Conservation (phyloP, 2,113 vertebrate genomes). For the Smithornis capensis region DNA sequence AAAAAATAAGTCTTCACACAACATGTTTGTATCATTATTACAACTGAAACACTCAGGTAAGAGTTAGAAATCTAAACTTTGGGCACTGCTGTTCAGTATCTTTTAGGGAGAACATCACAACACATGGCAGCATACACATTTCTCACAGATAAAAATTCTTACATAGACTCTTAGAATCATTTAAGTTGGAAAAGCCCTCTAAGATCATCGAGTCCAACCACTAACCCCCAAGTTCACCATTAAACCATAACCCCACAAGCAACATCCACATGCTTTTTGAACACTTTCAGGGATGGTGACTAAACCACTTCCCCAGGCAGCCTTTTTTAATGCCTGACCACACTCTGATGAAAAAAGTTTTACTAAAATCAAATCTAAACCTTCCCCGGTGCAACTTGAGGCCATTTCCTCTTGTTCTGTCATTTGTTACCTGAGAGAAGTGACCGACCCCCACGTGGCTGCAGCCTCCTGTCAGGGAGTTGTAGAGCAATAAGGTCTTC, state of each 20-base stretch:
- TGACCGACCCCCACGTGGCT: fast-evolving
- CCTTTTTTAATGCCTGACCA: background rate
- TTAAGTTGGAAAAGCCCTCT: background rate
- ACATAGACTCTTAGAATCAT: background rate
- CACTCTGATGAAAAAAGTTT: background rate
- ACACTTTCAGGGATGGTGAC: background rate
- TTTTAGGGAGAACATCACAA: background rate
- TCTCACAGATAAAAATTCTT: background rate
- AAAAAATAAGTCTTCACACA: background rate
- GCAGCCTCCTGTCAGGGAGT: background rate
- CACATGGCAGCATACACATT: background rate
- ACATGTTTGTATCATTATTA: background rate
- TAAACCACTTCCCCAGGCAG: background rate
- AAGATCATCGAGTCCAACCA: background rate
- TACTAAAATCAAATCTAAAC: background rate
- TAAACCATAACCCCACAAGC: background rate
- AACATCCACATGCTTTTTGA: background rate
- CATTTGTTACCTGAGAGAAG: background rate
- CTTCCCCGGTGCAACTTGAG: background rate
- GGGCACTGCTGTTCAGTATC: background rate
- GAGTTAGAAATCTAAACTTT: background rate
- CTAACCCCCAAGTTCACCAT: background rate
- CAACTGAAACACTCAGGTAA: background rate
- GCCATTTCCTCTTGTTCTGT: background rate
- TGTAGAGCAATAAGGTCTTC: background rate